Base-by-base conservation (phyloP, 64 coral and sea anemone genomes). In the Pocillopora verrucosa region DNA sequence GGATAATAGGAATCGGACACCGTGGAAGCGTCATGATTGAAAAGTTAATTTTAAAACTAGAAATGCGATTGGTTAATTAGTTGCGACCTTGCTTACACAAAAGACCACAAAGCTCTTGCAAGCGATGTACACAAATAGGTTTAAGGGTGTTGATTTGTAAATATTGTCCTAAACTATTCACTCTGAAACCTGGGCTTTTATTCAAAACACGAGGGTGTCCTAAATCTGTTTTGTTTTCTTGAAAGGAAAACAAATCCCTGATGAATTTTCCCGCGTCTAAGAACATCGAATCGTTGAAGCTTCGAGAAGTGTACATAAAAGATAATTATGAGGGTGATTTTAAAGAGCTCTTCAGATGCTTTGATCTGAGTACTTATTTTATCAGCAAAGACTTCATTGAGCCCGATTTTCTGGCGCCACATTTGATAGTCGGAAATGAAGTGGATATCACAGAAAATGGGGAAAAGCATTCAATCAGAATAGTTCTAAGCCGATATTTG, bases 1-100 rank as follows among this genome's bases (percentile, higher is more conserved):
- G 45, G 60, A 41, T 83, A 63, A 83, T 83, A 83, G 80, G 67
- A 84, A 84, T 67, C 17, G 80, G 41, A 84, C 62, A 65, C 61
- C 36, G 1, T 51, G 41, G 41, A 51, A 51, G 41, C 41, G 41
- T 51, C 41, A 51, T 69, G 61, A 68, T 69, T 84, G 82, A 72
- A 85, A 85, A 85, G 37, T 56, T 85, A 70, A 85, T 85, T 72
- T 72, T 16, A 37, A 13, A 85, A 72, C 22, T 41, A 1, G 82
- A 56, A 41, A 70, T 85, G 9, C 72, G 82, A 85, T 85, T 85
- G 82, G 82, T 65, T 57, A 20, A 68, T 72, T 13, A 30, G n/a
- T 11, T 13, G 30, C 59, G 79, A 34, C 79, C 25, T 30, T 81
- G 26, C 56, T 5, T 58, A 80, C 14, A 81, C 79, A 64, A 79